Evolutionary conservation across 2,797 vertebrate genomes (phyloP).

Genomic region (Erethizon dorsatum): DNA sequence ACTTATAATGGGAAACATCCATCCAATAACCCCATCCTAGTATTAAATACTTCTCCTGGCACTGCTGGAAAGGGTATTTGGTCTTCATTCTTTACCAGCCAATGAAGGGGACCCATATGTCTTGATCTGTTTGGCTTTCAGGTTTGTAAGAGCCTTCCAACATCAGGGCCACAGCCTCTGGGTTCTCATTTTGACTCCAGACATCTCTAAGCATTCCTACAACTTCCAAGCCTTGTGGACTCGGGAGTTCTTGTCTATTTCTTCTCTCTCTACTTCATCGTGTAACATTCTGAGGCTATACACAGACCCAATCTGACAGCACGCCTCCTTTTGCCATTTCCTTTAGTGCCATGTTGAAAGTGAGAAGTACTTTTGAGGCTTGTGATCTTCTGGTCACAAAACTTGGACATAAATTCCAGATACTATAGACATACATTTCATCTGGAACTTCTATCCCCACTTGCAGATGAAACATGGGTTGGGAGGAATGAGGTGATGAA

Average conservation of each 20-base stretch:
- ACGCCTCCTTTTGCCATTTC: background rate
- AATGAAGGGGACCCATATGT: background rate
- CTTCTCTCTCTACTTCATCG: background rate
- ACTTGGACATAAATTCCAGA: background rate
- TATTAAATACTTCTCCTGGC: background rate
- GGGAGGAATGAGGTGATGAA: background rate
- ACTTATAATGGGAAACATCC: slow-evolving; percentile 1
- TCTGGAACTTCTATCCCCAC: slow-evolving; percentile 2
- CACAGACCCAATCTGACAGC: background rate
- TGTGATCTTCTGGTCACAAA: background rate
- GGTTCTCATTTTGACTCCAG: slow-evolving; percentile 5
- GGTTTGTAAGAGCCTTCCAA: background rate
- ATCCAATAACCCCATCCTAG: background rate
- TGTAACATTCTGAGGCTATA: background rate
- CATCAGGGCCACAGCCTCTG: background rate
- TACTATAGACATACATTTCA: slow-evolving; percentile 49
- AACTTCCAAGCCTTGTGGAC: slow-evolving; percentile 1
- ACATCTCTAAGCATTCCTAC: background rate
- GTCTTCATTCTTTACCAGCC: slow-evolving; percentile 28
- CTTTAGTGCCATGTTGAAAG: background rate
- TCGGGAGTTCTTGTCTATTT: background rate
- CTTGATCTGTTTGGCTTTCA: background rate
- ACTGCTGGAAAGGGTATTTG: background rate
- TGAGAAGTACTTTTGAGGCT: slow-evolving; percentile 30
- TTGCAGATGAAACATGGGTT: slow-evolving; percentile 3